phyloP scores from a whole-genome alignment of 1,140 invertebrate species.

The Solen grandis region DNA sequence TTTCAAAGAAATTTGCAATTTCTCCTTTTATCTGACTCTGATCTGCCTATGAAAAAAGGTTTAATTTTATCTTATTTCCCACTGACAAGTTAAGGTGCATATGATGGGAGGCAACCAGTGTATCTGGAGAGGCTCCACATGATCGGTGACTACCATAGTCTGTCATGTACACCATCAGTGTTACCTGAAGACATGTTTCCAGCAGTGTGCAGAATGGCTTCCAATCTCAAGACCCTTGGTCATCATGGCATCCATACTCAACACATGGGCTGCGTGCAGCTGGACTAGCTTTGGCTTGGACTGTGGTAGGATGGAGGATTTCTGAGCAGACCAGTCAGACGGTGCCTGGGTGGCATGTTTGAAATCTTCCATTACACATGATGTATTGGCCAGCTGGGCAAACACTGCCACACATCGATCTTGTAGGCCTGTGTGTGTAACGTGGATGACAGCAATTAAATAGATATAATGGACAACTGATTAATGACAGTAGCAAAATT shows the following conservation, averaged over 20 bases:
- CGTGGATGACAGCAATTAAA: no score
- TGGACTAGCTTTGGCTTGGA: slow-evolving; percentile 72
- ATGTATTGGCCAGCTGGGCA: slow-evolving; percentile 88
- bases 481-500: not conserved
- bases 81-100: no score
- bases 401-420: slow-evolving; percentile 91
- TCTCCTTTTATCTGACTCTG: no score
- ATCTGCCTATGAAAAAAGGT: no score
- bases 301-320: slow-evolving; percentile 52
- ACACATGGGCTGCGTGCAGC: slow-evolving; percentile 89
- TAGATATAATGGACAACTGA: not conserved
- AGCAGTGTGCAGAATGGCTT: slow-evolving; percentile 94
- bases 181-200: slow-evolving; percentile 95
- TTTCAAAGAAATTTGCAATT: no score
- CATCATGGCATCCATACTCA: slow-evolving; percentile 93
- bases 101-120: no score
- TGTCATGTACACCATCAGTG: not conserved
- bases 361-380: slow-evolving; percentile 74
- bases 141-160: no score
- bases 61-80: no score
- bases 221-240: slow-evolving; percentile 92
- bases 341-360: slow-evolving; percentile 50
- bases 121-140: no score
- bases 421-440: slow-evolving; percentile 86
- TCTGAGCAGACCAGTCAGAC: slow-evolving; percentile 52